Percentiles rank a stretch among this genome's conserved stretches.
Conservation (phyloP, 2,888 invertebrate genomes). For the Macrosiphum euphorbiae region DNA sequence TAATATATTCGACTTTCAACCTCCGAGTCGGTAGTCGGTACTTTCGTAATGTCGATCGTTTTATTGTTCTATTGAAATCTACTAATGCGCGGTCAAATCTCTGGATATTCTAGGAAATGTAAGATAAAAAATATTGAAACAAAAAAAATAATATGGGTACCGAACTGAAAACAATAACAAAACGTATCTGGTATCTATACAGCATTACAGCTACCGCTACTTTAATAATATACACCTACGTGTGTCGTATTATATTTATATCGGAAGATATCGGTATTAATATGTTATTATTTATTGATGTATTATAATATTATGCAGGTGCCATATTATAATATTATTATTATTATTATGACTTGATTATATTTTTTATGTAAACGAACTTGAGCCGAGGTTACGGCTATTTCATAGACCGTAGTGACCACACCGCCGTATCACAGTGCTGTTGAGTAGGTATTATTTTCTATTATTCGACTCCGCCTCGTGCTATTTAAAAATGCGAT, state of each 20-base stretch:
- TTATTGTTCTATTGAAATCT: background rate
- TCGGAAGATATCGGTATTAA: too few species aligned
- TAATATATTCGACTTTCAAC: background rate
- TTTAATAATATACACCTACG: background rate
- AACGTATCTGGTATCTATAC: background rate
- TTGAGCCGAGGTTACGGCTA: background rate
- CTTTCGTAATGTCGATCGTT: background rate
- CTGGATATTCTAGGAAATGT: background rate
- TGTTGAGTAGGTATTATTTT: background rate
- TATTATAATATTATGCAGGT: background rate
- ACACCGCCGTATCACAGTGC: background rate
- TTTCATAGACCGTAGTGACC: background rate
- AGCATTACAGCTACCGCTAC: background rate
- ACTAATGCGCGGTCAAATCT: background rate
- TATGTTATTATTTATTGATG: too few species aligned
- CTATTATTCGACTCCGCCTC: background rate
- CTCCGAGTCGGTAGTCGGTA: background rate
- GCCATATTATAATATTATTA: background rate
- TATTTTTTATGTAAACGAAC: background rate
- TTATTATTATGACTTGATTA: background rate
- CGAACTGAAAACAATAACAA: background rate
- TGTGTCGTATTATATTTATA: background rate
- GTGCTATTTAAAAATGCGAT: conserved; percentile 38
- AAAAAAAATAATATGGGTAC: background rate
- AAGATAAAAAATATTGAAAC: background rate